Conservation (phyloP, 2,797 vertebrate genomes). For the Somateria mollissima region DNA sequence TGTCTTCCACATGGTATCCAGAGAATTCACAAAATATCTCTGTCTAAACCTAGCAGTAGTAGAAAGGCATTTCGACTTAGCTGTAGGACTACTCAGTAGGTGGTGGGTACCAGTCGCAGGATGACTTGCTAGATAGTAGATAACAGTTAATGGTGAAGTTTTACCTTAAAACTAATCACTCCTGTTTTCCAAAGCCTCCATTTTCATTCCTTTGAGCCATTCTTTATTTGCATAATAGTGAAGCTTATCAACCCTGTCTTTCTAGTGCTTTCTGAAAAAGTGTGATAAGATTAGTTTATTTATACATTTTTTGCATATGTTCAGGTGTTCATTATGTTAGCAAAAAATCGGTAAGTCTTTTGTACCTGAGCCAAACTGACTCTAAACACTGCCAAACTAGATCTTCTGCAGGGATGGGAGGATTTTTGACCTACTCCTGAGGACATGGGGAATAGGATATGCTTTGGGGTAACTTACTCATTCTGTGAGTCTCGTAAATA, state of each 20-base stretch:
- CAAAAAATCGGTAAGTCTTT: neutral
- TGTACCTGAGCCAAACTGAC: neutral
- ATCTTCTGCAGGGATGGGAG: neutral
- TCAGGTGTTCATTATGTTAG: neutral
- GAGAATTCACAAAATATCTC: neutral
- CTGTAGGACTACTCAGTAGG: neutral
- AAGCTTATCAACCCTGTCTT: neutral
- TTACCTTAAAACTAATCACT: neutral
- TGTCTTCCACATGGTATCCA: neutral
- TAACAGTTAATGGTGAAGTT: neutral
- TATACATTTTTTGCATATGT: neutral
- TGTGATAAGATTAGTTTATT: conserved; percentile 18
- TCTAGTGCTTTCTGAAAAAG: neutral
- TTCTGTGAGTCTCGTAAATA: neutral
- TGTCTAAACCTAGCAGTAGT: neutral
- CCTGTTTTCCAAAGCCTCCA: neutral
- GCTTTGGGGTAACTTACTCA: neutral
- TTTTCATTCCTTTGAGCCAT: neutral
- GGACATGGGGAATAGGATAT: neutral
- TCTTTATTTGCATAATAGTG: neutral
- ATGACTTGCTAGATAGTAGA: neutral
- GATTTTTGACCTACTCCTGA: neutral
- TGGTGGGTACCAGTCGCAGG: neutral
- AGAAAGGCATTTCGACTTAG: neutral
- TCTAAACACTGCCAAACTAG: neutral